phyloP scores from a whole-genome alignment of 2,113 vertebrate species.

The Gallinago paraguaiae region DNA sequence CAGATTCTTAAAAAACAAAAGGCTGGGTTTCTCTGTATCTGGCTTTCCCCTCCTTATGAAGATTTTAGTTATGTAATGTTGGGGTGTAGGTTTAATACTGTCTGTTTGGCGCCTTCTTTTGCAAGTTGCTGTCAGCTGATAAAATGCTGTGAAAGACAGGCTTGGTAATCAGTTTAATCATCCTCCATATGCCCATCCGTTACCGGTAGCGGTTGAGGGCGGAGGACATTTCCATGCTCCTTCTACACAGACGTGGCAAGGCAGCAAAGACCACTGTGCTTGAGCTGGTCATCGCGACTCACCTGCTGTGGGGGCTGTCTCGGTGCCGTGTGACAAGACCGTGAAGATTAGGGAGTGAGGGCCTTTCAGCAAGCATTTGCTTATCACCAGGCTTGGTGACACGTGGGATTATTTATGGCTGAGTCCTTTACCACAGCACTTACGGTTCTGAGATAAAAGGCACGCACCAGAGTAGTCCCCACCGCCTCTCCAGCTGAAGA shows the following conservation, averaged over 20 bases:
- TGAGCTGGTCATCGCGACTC: fast-evolving
- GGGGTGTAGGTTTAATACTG: neutral
- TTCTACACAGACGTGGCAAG: neutral
- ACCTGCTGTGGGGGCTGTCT: neutral
- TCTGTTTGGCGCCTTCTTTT: neutral
- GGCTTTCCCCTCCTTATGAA: neutral
- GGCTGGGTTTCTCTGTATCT: neutral
- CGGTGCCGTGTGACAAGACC: neutral
- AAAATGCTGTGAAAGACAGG: neutral
- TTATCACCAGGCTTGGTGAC: neutral
- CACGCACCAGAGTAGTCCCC: neutral
- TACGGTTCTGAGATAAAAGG: conserved; percentile 14
- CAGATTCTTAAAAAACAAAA: neutral
- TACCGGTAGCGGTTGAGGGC: neutral
- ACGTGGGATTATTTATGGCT: neutral
- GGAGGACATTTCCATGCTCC: neutral
- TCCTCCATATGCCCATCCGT: neutral
- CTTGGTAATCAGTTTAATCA: neutral
- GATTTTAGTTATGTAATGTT: neutral
- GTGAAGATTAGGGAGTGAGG: neutral
- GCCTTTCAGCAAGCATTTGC: neutral
- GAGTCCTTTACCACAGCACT: neutral
- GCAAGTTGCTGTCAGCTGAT: neutral
- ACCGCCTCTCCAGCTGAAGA: neutral
- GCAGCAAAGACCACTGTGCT: neutral